These are phyloP conservation scores for Aulostomus chinensis DNA, from an alignment of 2,797 vertebrate species.

Conservation along the genomic window DNA sequence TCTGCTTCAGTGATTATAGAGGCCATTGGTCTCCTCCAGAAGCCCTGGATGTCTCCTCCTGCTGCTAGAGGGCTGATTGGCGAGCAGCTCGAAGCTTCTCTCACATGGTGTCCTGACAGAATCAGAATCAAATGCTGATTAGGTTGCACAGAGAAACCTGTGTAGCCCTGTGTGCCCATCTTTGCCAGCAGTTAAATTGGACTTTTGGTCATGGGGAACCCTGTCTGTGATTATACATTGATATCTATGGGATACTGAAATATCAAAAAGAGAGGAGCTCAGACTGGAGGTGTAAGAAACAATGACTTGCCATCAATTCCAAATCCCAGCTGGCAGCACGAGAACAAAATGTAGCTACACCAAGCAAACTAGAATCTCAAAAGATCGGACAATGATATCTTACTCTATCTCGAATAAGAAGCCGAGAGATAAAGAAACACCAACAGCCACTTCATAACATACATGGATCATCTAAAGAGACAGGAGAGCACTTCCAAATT, in stretches of 20 bases:
- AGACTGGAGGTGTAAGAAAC: conserved; percentile 24
- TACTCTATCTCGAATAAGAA: conserved; percentile 10
- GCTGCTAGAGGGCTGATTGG: conserved; percentile 67
- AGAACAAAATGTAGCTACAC: not conserved
- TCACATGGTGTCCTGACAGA: conserved; percentile 59
- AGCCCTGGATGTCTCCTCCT: conserved; percentile 55
- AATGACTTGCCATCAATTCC: conserved; percentile 40
- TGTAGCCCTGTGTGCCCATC: conserved; percentile 63
- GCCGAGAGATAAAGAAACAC: too few species aligned
- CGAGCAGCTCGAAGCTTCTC: conserved; percentile 47
- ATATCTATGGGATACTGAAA: conserved; percentile 28
- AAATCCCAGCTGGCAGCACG: conserved; percentile 23
- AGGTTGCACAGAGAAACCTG: conserved; percentile 65
- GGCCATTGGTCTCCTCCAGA: conserved; percentile 52
- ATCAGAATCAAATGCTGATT: conserved; percentile 73
- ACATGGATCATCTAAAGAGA: too few species aligned
- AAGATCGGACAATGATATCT: conserved; percentile 8
- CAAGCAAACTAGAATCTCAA: conserved; percentile 1
- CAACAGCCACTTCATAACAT: too few species aligned
- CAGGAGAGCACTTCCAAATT: too few species aligned
- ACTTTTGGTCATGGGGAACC: conserved; percentile 42
- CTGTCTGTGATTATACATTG: conserved; percentile 48
- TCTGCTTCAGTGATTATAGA: conserved; percentile 65
- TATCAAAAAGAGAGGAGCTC: conserved; percentile 18
- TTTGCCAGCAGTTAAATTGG: conserved; percentile 63